A percentile compares a stretch with the other conserved stretches of the same genome.
Conservation (phyloP, 2,888 invertebrate genomes). For the Dynastes hyllus region DNA sequence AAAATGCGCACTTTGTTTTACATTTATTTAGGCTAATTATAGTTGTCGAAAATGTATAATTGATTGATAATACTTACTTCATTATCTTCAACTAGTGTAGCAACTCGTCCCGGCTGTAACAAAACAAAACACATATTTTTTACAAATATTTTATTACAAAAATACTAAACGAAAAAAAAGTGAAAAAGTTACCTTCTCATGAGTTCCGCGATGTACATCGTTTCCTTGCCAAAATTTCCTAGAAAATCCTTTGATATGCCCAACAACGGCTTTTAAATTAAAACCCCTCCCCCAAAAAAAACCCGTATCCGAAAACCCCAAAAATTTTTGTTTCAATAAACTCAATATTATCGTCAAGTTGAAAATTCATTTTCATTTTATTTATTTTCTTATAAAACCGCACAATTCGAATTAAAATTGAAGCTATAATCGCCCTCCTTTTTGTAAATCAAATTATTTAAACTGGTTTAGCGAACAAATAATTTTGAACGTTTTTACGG, state of each 20-base stretch:
- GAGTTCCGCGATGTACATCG: slow-evolving; percentile 85
- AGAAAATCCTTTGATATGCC: slow-evolving; percentile 87
- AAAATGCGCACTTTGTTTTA: not conserved
- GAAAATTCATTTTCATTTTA: slow-evolving; percentile 10
- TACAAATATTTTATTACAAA: not conserved
- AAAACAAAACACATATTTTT: slow-evolving; percentile 64
- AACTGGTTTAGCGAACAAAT: no score
- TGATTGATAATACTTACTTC: slow-evolving; percentile 76
- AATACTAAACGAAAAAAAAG: not conserved
- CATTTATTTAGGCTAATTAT: not conserved
- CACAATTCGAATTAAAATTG: no score
- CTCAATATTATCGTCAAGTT: slow-evolving; percentile 64
- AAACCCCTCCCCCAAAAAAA: no score
- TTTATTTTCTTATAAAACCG: no score
- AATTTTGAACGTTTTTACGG: not conserved
- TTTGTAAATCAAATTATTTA: no score
- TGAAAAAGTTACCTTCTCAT: slow-evolving; percentile 75
- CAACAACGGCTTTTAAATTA: slow-evolving; percentile 85
- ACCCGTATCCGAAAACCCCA: slow-evolving; percentile 98
- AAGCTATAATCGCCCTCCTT: no score
- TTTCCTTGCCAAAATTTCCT: slow-evolving; percentile 96
- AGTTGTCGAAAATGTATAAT: not conserved
- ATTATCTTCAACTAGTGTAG: slow-evolving; percentile 86
- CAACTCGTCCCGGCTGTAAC: slow-evolving; percentile 93
- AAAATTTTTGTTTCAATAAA: no score